A percentile compares a stretch with the other conserved stretches of the same genome.
Conservation (phyloP, 2,888 invertebrate species). For the Icerya purchasi region DNA sequence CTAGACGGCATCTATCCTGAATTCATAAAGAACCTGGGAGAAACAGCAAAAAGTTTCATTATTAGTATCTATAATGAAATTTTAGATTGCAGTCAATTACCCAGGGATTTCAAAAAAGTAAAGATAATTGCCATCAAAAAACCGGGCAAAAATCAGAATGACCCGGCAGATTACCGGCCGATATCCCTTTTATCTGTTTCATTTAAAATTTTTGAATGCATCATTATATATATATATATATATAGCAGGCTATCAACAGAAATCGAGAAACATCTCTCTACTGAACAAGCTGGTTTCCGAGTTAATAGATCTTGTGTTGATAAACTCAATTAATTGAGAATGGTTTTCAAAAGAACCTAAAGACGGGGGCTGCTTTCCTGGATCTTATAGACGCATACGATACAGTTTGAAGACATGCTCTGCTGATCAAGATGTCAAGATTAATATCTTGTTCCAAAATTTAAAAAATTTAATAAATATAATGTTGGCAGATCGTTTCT, state of each 20-base stretch:
- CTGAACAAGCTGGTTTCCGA: background rate
- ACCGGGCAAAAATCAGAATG: background rate
- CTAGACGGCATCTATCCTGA: background rate
- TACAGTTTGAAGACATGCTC: background rate
- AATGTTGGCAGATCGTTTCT: background rate
- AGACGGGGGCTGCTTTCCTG: too few species aligned
- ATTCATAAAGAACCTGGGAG: background rate
- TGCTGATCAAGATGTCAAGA: background rate
- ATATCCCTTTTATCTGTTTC: background rate
- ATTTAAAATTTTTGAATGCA: background rate
- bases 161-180: background rate
- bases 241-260: background rate
- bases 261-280: background rate
- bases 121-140: background rate
- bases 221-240: too few species aligned
- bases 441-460: too few species aligned
- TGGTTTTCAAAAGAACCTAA: background rate
- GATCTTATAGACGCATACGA: background rate
- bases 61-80: background rate
- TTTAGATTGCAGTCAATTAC: background rate
- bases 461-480: too few species aligned
- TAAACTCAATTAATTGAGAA: background rate
- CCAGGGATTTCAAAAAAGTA: background rate
- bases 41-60: background rate
- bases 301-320: background rate